A percentile compares a stretch with the other conserved stretches of the same genome.
Evolutionary conservation across 2,888 invertebrate genomes (phyloP).

Genomic region (Netelia melanura): DNA sequence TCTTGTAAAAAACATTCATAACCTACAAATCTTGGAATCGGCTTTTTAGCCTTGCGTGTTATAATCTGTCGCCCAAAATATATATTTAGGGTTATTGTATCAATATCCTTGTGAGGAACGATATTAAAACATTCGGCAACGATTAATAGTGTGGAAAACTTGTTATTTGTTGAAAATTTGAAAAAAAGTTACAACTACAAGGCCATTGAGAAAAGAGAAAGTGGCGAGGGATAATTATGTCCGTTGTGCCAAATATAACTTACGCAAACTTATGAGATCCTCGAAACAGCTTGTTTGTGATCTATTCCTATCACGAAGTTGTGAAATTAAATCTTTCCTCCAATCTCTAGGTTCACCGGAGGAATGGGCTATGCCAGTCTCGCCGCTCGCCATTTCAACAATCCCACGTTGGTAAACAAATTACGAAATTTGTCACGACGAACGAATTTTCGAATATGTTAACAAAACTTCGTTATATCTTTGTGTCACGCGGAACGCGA

Average conservation of each 20-base stretch:
- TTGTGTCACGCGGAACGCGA: neutral
- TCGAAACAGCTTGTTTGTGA: conserved; percentile 91
- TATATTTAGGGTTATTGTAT: too few species aligned
- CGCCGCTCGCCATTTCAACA: conserved; percentile 78
- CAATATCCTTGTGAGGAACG: too few species aligned
- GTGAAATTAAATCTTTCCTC: conserved; percentile 90
- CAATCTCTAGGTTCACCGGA: conserved; percentile 86
- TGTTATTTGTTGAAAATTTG: too few species aligned
- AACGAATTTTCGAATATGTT: neutral
- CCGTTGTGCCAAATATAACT: conserved; percentile 83
- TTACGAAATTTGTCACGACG: conserved; percentile 6
- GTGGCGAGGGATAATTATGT: neutral
- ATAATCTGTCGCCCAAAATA: too few species aligned
- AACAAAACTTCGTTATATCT: neutral
- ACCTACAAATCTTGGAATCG: too few species aligned
- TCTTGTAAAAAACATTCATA: too few species aligned
- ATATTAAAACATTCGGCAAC: too few species aligned
- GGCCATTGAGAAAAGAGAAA: neutral
- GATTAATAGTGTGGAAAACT: too few species aligned
- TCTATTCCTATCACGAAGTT: conserved; percentile 91
- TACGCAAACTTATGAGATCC: conserved; percentile 93
- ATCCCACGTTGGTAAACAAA: neutral
- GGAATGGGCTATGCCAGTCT: conserved; percentile 73
- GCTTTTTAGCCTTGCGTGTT: too few species aligned
- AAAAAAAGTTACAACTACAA: neutral